Evolutionary conservation across 2,888 invertebrate species (phyloP), one percentile per base, ranked within the genome.

Genomic region (Slavum lentiscoides): DNA sequence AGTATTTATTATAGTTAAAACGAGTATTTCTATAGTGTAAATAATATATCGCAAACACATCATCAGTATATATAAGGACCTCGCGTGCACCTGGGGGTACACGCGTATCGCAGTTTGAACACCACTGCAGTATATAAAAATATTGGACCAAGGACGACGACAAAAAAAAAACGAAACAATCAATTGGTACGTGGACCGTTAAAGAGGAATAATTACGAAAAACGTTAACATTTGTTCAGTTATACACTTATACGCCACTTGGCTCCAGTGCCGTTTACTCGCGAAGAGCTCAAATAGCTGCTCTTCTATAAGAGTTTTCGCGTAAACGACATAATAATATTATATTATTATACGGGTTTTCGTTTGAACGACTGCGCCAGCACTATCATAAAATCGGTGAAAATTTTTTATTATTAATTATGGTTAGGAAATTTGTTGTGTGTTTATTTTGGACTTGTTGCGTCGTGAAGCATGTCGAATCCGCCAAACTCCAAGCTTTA

Each of bases 401-500:
- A 61, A 23, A 23, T n/a, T n/a, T 2, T 1, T 37, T 8, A 30
- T 30, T 19, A 2, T 21, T 67, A 21, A 74, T 23, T 13, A 75
- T 67, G 67, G 21, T 13, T 21, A 4, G 19, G 4, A 75, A 21
- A 68, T 76, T 68, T 15, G 7, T 49, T 15, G 0, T 15, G 5
- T 64, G 72, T 58, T 64, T 66, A 62, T 58, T 72, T 43, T 55
- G 72, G 19, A 11, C 58, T 13, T 66, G 55, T 66, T 72, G 53
- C 23, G 8, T 23, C 19, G 70, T 19, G n/a, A 69, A 76, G 70
- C 19, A 49, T 5, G 39, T 23, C 49, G 39, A 74, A 67, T 74
- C 74, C 8, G 74, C 75, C 23, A 83, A 83, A 77, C 68, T 82
- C 23, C 83, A 76, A 62, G 77, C 82, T 62, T 61, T 83, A 17